Evolutionary conservation across 2,888 invertebrate species (phyloP), one percentile per base, ranked within the genome.

Genomic region (Mylabris sibirica): DNA sequence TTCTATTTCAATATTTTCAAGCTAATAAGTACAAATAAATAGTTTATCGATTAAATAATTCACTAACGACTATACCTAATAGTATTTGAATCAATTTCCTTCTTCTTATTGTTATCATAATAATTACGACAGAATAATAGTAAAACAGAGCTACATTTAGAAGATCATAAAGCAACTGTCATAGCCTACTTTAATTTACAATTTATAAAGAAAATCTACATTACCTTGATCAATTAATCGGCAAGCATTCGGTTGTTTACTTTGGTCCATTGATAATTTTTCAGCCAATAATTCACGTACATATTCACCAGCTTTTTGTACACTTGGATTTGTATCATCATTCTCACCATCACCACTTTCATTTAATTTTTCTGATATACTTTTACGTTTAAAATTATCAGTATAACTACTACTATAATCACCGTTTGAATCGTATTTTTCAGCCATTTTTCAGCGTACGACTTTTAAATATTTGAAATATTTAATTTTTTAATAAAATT

Each of bases 171-270:
- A 14, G 2, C 0, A 14, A 38, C 38, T 12, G 14, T 38, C 38
- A 38, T 38, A 14, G 35, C 35, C 12, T 14, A 38, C 12, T 12
- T 12, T 38, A 11, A 3, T 14, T 12, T 38, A 3, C 3, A 12
- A 12, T 38, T 38, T 38, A 6, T 17, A n/a, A 14, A 8, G 11
- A 61, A 61, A 41, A 4, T 17, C n/a, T 41, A 6, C 57, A 53
- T 53, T 87, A 93, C 94, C 94, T 87, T 90, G 89, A 79, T 93
- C 93, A 76, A 94, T 87, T 57, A 94, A 87, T 74, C 90, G 89
- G 34, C 89, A 86, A 8, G 92, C 90, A 76, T 92, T 89, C 20
- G 92, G 92, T 83, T 90, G 91, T 73, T 77, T 77, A 57, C 66
- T 69, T 66, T 77, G 77, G 65, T 80, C 79, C 61, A 80, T 74